Percentiles rank a stretch among this genome's conserved stretches.
phyloP scores from a whole-genome alignment of 64 coral and sea anemone species.

The Stichodactyla mertensii region DNA sequence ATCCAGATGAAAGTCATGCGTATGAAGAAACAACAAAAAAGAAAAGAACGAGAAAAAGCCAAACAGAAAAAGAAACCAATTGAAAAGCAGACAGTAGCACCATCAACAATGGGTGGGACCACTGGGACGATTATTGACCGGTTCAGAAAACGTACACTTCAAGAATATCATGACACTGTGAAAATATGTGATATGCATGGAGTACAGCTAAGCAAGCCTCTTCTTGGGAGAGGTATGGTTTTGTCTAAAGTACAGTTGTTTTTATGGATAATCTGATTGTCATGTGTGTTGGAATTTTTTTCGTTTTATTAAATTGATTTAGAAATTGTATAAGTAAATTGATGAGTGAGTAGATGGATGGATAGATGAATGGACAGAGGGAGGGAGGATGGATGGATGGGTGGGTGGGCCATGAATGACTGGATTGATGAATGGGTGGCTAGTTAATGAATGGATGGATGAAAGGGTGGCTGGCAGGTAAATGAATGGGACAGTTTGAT shows the following conservation, averaged over 20 bases:
- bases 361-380: too few relatives aligned
- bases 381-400: too few relatives aligned
- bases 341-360: too few relatives aligned
- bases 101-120: constrained; percentile 69
- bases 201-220: constrained; percentile 63
- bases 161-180: constrained; percentile 81
- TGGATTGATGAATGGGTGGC: too few relatives aligned
- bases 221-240: constrained; percentile 78
- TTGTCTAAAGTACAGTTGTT: not conserved
- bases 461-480: too few relatives aligned
- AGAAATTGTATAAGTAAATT: too few relatives aligned
- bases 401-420: too few relatives aligned
- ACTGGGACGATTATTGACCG: constrained; percentile 63
- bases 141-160: constrained; percentile 65
- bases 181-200: constrained; percentile 96
- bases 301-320: too few relatives aligned
- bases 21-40: constrained; percentile 81
- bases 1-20: constrained; percentile 77
- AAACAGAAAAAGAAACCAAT: constrained; percentile 57
- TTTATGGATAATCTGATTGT: too few relatives aligned
- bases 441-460: too few relatives aligned
- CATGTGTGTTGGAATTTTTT: too few relatives aligned
- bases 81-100: constrained; percentile 52
- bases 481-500: too few relatives aligned
- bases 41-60: constrained; percentile 88